Percentiles rank a stretch among this genome's conserved stretches.
Evolutionary conservation across 2,888 invertebrate genomes (phyloP).

Genomic region (Chaetoderma sp.): DNA sequence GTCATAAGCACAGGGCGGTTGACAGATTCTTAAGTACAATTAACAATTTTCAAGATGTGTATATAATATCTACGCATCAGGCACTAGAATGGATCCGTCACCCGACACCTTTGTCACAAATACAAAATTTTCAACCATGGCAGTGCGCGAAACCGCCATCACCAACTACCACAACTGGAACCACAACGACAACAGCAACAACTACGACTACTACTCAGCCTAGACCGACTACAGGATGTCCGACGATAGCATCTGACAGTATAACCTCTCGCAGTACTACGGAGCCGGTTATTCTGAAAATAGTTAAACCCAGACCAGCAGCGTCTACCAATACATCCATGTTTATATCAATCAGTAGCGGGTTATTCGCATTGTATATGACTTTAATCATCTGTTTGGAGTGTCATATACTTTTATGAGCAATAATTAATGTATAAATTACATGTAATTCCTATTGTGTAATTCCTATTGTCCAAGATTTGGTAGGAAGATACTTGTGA

Average conservation of each 20-base stretch:
- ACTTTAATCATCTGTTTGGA: no score
- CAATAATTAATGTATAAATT: no score
- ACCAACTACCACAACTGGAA: background rate
- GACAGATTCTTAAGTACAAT: conserved; percentile 20
- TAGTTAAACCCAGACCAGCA: background rate
- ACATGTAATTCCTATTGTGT: no score
- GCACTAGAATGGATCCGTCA: conserved; percentile 24
- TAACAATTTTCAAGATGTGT: conserved; percentile 21
- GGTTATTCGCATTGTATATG: no score
- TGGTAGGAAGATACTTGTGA: no score
- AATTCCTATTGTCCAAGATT: no score
- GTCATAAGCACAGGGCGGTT: conserved; percentile 43
- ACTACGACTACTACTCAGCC: background rate
- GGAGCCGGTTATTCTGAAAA: background rate
- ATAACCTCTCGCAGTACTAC: background rate
- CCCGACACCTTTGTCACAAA: background rate
- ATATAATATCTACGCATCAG: conserved; percentile 13
- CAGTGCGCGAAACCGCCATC: no score
- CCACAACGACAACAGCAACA: background rate
- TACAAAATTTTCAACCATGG: background rate
- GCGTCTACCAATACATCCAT: no score
- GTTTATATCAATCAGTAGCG: no score
- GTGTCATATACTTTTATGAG: no score
- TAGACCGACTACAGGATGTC: background rate
- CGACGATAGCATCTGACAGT: background rate